Percentiles rank a stretch among this genome's conserved stretches.
phyloP scores from a whole-genome alignment of 2,888 invertebrate genomes.

The Phorcus lineatus region DNA sequence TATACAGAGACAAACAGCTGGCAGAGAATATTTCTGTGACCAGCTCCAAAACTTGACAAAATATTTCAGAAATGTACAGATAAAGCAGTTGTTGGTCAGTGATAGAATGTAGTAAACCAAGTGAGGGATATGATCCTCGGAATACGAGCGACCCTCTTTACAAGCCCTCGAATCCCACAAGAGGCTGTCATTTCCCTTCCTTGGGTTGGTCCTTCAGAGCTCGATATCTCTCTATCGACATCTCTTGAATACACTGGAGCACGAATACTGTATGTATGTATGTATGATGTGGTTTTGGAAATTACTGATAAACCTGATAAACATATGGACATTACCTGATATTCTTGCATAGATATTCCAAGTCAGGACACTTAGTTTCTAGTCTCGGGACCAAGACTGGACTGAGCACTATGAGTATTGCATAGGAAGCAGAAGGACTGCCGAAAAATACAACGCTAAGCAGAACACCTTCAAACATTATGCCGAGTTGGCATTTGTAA shows the following conservation, averaged over 20 bases:
- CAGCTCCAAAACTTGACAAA: slow-evolving; percentile 4
- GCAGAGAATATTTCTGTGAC: slow-evolving; percentile 25
- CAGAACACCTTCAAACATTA: neutral
- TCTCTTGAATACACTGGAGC: slow-evolving; percentile 14
- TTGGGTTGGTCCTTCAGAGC: neutral
- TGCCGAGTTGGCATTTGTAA: neutral
- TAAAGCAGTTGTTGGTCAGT: slow-evolving; percentile 31
- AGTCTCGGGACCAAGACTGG: neutral
- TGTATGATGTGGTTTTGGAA: slow-evolving; percentile 10
- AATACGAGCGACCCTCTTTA: neutral
- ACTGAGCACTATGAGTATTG: neutral
- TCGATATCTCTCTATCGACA: neutral
- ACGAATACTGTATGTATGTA: slow-evolving; percentile 12
- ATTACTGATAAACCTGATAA: neutral
- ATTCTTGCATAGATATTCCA: neutral
- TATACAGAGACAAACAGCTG: slow-evolving; percentile 36
- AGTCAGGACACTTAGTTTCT: neutral
- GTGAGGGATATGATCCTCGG: slow-evolving; percentile 3
- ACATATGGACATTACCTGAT: neutral
- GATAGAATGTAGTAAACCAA: slow-evolving; percentile 27
- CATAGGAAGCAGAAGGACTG: slow-evolving; percentile 4
- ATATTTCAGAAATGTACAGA: slow-evolving; percentile 38
- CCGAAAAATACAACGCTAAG: neutral
- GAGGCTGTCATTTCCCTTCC: neutral
- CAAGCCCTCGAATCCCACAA: neutral